Percentiles rank a stretch among this genome's conserved stretches.
phyloP scores from a whole-genome alignment of 2,888 invertebrate genomes.

The Orthonevra nobilis region DNA sequence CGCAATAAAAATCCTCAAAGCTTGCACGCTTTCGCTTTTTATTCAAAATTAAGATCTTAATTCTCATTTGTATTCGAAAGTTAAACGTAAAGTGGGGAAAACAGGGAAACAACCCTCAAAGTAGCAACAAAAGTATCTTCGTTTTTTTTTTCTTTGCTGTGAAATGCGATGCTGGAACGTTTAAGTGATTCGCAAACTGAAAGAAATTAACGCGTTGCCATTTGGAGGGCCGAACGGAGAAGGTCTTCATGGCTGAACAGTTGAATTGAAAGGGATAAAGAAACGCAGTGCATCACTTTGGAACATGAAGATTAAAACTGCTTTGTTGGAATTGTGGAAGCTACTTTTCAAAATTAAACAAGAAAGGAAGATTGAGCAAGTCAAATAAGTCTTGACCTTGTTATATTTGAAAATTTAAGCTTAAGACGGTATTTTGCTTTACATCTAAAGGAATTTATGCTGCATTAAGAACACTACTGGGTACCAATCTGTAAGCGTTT shows the following conservation, averaged over 20 bases:
- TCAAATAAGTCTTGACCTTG: too few species aligned
- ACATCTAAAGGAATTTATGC: too few species aligned
- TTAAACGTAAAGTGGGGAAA: conserved; percentile 46
- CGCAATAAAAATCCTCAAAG: conserved; percentile 36
- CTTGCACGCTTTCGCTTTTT: conserved; percentile 13
- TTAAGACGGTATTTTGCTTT: too few species aligned
- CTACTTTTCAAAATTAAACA: too few species aligned
- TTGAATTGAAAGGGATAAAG: background rate
- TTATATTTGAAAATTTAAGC: too few species aligned
- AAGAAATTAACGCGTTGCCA: conserved; percentile 31
- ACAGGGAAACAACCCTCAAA: conserved; percentile 16
- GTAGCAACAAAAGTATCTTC: conserved; percentile 48
- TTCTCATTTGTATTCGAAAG: conserved; percentile 35
- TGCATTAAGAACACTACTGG: too few species aligned
- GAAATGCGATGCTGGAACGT: conserved; percentile 23
- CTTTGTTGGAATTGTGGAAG: too few species aligned
- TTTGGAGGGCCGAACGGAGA: background rate
- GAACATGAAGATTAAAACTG: background rate
- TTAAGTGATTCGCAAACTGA: conserved; percentile 43
- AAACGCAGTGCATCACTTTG: conserved; percentile 7
- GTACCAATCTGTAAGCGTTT: too few species aligned
- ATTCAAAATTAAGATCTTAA: conserved; percentile 37
- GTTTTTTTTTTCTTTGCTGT: conserved; percentile 50
- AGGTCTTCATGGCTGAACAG: too few species aligned
- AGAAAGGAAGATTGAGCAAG: too few species aligned